These are phyloP conservation scores for Eupithecia exiguata DNA, from an alignment of 2,888 invertebrate species.

Conservation along the genomic window DNA sequence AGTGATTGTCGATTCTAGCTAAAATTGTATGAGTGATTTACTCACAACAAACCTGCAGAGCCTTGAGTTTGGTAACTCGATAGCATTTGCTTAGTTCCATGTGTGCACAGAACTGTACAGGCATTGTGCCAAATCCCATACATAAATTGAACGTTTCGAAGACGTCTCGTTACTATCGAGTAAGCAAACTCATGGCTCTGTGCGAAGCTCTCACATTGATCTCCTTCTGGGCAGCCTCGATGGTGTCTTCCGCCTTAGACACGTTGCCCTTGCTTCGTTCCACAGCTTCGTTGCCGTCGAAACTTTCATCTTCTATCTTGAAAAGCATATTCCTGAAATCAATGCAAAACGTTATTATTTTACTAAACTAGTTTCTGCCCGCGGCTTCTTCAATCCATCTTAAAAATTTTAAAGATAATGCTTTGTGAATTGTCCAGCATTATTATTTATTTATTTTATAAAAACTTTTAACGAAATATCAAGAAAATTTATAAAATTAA, in stretches of 20 bases:
- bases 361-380: not conserved
- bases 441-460: too few species aligned
- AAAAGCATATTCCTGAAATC: slow-evolving; percentile 79
- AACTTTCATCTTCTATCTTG: slow-evolving; percentile 82
- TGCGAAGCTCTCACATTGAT: slow-evolving; percentile 74
- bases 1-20: too few species aligned
- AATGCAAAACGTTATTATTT: not conserved
- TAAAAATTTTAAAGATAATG: too few species aligned
- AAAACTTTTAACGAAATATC: too few species aligned
- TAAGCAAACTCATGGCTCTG: not conserved
- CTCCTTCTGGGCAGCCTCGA: slow-evolving; percentile 86
- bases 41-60: too few species aligned
- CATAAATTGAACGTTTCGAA: not conserved
- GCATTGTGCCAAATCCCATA: not conserved
- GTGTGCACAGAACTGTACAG: not conserved
- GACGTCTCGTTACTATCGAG: not conserved
- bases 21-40: too few species aligned
- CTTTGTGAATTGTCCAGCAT: too few species aligned
- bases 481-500: too few species aligned
- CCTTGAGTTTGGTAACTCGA: not conserved
- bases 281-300: slow-evolving; percentile 79
- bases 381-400: too few species aligned
- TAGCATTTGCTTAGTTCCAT: not conserved
- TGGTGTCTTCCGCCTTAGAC: slow-evolving; percentile 85
- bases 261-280: slow-evolving; percentile 85